Base-by-base conservation (phyloP, 2,888 invertebrate species). In the Stegophylla sp. region DNA sequence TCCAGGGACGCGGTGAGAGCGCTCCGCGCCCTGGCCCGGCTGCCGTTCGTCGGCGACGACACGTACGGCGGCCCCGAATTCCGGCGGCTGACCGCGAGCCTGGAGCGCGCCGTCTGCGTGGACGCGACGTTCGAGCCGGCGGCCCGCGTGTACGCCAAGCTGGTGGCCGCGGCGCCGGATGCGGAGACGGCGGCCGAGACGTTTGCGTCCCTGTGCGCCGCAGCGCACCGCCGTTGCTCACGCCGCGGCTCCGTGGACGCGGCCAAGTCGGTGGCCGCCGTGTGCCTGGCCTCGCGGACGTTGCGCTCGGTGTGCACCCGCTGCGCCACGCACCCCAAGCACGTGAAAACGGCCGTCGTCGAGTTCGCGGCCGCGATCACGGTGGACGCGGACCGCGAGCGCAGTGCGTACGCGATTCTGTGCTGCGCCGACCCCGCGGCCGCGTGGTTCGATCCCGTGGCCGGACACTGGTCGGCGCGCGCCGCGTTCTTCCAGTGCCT, bases 91-190 rank as follows among this genome's bases (percentile, higher is more conserved):
- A 69, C 61, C 61, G 13, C 34, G 13, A 61, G 79, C 7, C 48
- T 79, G 45, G 69, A 59, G 7, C 69, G n/a, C 12, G 53, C 67
- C 10, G 5, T 61, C 12, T 15, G 34, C 17, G 69, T 13, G n/a
- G 79, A 79, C 59, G 69, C 23, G 45, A 20, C 48, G 0, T 79
- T 79, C 61, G 61, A 4, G 7, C 48, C 61, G 0, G 43, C 69
- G 5, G 7, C 28, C 10, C 79, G 59, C 48, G 69, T 71, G 23
- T 79, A 79, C 69, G 79, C 79, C 17, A 69, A 59, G 28, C 79
- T 79, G 15, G 79, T 79, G 79, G 59, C 69, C 69, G n/a, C 48
- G 23, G 79, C 79, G 13, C 69, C 69, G 23, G 79, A 79, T 34
- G 5, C 17, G 5, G 79, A 79, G 48, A n/a, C 23, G 20, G 69